These are phyloP conservation scores for Proctacanthus coquilletti DNA, from an alignment of 1,140 invertebrate genomes.

Conservation along the genomic window DNA sequence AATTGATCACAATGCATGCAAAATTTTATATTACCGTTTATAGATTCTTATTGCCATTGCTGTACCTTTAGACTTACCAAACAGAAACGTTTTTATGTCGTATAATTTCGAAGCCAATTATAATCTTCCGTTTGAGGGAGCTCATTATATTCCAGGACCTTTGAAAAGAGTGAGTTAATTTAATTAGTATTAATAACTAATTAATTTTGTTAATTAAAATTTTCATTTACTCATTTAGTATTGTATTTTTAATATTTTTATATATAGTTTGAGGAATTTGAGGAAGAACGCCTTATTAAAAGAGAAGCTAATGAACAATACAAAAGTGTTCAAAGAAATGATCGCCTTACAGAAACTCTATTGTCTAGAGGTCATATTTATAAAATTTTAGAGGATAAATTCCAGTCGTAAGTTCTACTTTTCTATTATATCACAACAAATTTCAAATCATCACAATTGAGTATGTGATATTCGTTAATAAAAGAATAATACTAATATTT, in stretches of 20 bases:
- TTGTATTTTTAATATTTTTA: too few species aligned
- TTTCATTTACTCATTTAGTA: too few species aligned
- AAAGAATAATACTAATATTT: too few species aligned
- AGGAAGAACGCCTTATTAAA: neutral
- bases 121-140: slow-evolving; percentile 28
- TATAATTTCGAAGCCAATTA: slow-evolving; percentile 64
- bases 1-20: neutral
- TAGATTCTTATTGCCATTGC: slow-evolving; percentile 51
- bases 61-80: slow-evolving; percentile 49
- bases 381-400: neutral
- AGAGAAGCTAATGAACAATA: neutral
- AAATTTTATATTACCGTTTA: too few species aligned
- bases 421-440: neutral
- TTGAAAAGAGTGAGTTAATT: slow-evolving; percentile 15
- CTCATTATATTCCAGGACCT: slow-evolving; percentile 10
- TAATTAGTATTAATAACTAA: slow-evolving; percentile 11
- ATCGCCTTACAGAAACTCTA: neutral
- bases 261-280: too few species aligned
- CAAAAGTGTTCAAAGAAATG: neutral
- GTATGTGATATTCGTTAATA: too few species aligned
- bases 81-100: slow-evolving; percentile 50
- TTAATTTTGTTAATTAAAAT: slow-evolving; percentile 1
- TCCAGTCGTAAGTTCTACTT: neutral
- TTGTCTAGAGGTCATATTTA: neutral
- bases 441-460: neutral